Base-by-base conservation (phyloP, 2,797 vertebrate species). In the Sandelia bainsii region DNA sequence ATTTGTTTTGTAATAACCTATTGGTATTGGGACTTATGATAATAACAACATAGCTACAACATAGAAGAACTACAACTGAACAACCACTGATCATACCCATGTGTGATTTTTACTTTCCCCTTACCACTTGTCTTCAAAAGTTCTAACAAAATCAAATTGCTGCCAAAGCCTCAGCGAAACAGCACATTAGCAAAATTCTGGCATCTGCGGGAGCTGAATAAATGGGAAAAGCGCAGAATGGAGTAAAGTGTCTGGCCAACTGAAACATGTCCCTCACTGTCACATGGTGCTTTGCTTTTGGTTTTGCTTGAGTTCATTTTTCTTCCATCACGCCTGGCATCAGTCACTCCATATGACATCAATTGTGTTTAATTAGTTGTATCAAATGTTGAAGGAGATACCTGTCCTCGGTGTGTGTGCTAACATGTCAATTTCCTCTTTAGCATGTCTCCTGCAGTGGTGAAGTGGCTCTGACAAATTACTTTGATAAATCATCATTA, bases 401-500 rank as follows among this genome's bases (percentile, higher is more conserved):
- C 87, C 83, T 91, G 81, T 91, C 85, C 73, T 74, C 63, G 14
- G 56, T 69, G 75, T 63, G 77, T 71, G 62, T 84, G 79, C 79
- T 80, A 87, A 87, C 84, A 75, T 89, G 86, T 90, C 90, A 90
- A 82, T 85, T 84, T 75, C 68, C 65, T 85, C 80, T 83, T 87
- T 82, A 84, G 77, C 83, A 44, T 81, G 85, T 91, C 81, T 78
- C 62, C 50, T 34, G 20, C 69, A 79, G 74, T 91, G 87, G 89
- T 78, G 88, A 88, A 90, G 85, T 49, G 74, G 69, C 78, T 79
- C 72, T 83, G 85, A 90, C 81, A 82, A 90, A 93, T 91, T 80
- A 72, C 90, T 93, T 76, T 81, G 75, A 90, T 90, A 52, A 86
- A 91, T 89, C 75, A 79, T 85, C 86, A 89, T 92, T 91, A 93